Evolutionary conservation across 2,888 invertebrate species (phyloP).

Genomic region (Nymphalis c-album): DNA sequence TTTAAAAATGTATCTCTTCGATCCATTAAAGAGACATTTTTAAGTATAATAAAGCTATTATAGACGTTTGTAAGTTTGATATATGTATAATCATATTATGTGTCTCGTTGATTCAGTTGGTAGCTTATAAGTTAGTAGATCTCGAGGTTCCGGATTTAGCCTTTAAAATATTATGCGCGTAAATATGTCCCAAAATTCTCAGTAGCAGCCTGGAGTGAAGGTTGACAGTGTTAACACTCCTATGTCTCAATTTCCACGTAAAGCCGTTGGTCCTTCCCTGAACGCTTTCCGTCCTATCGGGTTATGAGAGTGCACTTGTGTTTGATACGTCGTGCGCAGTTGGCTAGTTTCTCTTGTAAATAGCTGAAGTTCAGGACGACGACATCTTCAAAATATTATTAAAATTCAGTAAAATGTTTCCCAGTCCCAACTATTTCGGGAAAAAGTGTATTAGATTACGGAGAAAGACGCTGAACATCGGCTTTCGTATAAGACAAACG

Average conservation of each 20-base stretch:
- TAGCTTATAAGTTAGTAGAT: too few species aligned
- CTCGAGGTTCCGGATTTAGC: too few species aligned
- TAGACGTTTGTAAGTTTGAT: neutral
- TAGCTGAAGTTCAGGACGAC: too few species aligned
- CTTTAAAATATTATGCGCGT: neutral
- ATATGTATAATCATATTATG: neutral
- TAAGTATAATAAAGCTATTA: neutral
- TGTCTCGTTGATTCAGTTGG: neutral
- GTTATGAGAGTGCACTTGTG: neutral
- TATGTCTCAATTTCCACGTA: neutral
- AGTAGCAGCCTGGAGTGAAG: neutral
- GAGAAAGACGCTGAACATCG: too few species aligned
- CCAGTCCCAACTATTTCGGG: too few species aligned
- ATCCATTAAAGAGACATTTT: neutral
- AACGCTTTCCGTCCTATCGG: neutral
- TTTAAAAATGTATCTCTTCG: conserved; percentile 12
- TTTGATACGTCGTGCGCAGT: neutral
- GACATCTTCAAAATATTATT: too few species aligned
- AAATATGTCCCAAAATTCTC: too few species aligned
- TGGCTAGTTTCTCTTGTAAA: too few species aligned
- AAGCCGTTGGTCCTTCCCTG: neutral
- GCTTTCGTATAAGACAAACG: too few species aligned
- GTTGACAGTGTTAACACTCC: neutral
- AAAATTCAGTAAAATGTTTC: too few species aligned
- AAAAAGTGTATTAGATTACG: too few species aligned